These are phyloP conservation scores for Pardosa pseudoannulata DNA, from an alignment of 2,888 invertebrate species.

Conservation along the genomic window DNA sequence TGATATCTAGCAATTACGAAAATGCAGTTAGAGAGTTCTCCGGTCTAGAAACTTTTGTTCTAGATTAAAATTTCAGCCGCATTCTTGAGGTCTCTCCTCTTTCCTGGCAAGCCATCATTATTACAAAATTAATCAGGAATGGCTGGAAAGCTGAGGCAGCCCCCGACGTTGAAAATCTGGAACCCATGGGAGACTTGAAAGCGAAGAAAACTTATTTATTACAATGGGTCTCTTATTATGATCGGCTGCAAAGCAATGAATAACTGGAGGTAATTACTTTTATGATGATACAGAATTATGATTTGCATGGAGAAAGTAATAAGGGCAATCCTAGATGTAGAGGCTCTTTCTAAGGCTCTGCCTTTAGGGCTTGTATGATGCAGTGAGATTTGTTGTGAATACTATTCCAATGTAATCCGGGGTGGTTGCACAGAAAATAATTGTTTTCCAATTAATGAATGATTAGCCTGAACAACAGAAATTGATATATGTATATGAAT, in stretches of 20 bases:
- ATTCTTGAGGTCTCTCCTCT: background rate
- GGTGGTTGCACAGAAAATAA: too few relatives aligned
- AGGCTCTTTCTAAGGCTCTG: background rate
- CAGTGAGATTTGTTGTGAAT: too few relatives aligned
- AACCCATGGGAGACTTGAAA: background rate
- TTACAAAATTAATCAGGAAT: background rate
- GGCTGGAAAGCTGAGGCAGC: background rate
- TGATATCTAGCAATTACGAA: too few relatives aligned
- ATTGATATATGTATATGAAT: too few relatives aligned
- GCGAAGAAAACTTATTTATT: background rate
- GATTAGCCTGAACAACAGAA: too few relatives aligned
- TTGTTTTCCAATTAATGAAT: too few relatives aligned
- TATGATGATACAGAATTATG: background rate
- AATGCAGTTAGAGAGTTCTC: too few relatives aligned
- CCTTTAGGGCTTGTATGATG: background rate
- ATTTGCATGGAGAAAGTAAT: slow-evolving; percentile 2
- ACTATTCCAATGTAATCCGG: too few relatives aligned
- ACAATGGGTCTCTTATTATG: background rate
- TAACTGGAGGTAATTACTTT: background rate
- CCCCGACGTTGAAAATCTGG: background rate
- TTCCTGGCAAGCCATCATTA: background rate
- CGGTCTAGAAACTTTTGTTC: background rate
- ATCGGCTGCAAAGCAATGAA: background rate
- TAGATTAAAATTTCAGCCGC: background rate
- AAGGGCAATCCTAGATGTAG: background rate